These are phyloP conservation scores for Paedocypris micromegethes DNA, from an alignment of 2,797 vertebrate genomes.

Conservation along the genomic window DNA sequence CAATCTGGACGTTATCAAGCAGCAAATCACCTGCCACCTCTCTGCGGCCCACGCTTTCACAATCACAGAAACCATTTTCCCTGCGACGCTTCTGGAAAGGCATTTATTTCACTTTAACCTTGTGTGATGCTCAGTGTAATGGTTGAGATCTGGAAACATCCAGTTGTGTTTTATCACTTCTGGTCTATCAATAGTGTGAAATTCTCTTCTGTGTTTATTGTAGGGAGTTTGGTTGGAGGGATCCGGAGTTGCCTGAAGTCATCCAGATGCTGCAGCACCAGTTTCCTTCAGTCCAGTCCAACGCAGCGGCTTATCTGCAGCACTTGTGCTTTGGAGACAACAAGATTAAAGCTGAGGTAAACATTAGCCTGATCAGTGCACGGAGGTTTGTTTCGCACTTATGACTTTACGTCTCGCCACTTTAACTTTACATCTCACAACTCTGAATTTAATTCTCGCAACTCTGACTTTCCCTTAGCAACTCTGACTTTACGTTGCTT, in stretches of 20 bases:
- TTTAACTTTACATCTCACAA: no score
- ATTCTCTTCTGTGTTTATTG: slow-evolving; percentile 28
- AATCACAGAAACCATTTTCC: slow-evolving; percentile 61
- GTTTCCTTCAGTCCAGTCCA: slow-evolving; percentile 98
- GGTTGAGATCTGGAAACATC: slow-evolving; percentile 11
- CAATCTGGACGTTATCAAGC: slow-evolving; percentile 12
- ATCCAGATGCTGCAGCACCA: slow-evolving; percentile 99
- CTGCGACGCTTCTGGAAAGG: slow-evolving; percentile 55
- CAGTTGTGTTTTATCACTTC: slow-evolving; percentile 16
- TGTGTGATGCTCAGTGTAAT: slow-evolving; percentile 35
- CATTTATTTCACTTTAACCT: slow-evolving; percentile 65
- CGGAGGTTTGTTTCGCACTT: no score
- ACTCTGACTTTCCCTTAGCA: no score
- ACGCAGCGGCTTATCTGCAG: slow-evolving; percentile 94
- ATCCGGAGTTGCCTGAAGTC: slow-evolving; percentile 97
- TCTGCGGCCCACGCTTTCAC: slow-evolving; percentile 46
- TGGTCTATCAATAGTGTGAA: slow-evolving; percentile 7
- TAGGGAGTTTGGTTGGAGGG: slow-evolving; percentile 98
- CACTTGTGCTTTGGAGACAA: slow-evolving; percentile 99
- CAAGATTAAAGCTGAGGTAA: slow-evolving; percentile 96
- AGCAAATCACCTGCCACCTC: slow-evolving; percentile 34
- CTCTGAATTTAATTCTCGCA: no score
- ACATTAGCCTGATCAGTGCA: no score
- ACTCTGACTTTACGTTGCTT: no score
- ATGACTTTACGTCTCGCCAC: no score